Percentiles rank a stretch among this genome's conserved stretches.
phyloP scores from a whole-genome alignment of 2,113 vertebrate genomes.

The Crotalus horridus region DNA sequence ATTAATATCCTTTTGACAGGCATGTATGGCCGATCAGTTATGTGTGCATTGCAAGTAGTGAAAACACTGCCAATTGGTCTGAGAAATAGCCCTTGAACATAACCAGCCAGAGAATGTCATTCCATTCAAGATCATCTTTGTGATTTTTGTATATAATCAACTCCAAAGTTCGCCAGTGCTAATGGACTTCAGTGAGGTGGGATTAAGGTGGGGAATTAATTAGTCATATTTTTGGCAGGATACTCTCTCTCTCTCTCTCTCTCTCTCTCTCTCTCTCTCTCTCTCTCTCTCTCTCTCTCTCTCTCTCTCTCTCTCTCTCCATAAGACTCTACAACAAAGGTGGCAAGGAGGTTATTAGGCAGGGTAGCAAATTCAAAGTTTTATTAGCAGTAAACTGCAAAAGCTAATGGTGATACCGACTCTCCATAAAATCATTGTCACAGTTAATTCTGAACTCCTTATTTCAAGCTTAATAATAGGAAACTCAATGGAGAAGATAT shows the following conservation, averaged over 20 bases:
- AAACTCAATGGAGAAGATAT: conserved; percentile 84
- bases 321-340: conserved; percentile 76
- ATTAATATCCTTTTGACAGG: conserved; percentile 41
- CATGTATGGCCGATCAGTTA: conserved; percentile 43
- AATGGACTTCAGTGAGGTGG: conserved; percentile 45
- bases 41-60: conserved; percentile 13
- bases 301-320: neutral
- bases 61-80: conserved; percentile 36
- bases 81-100: conserved; percentile 61
- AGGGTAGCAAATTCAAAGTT: conserved; percentile 82
- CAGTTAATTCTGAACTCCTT: conserved; percentile 86
- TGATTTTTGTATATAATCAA: conserved; percentile 62
- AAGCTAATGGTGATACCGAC: conserved; percentile 79
- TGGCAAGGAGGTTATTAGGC: conserved; percentile 80
- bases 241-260: conserved; percentile 31
- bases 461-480: conserved; percentile 85
- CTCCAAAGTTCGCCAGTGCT: conserved; percentile 59
- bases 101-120: conserved; percentile 46
- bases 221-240: conserved; percentile 63
- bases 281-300: conserved; percentile 21
- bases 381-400: conserved; percentile 83
- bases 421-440: conserved; percentile 81
- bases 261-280: no score
- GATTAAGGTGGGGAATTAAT: conserved; percentile 53
- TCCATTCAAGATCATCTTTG: conserved; percentile 48